Evolutionary conservation across 2,113 vertebrate genomes (phyloP), one percentile per base, ranked within the genome.

Genomic region (Dasyurus viverrinus): DNA sequence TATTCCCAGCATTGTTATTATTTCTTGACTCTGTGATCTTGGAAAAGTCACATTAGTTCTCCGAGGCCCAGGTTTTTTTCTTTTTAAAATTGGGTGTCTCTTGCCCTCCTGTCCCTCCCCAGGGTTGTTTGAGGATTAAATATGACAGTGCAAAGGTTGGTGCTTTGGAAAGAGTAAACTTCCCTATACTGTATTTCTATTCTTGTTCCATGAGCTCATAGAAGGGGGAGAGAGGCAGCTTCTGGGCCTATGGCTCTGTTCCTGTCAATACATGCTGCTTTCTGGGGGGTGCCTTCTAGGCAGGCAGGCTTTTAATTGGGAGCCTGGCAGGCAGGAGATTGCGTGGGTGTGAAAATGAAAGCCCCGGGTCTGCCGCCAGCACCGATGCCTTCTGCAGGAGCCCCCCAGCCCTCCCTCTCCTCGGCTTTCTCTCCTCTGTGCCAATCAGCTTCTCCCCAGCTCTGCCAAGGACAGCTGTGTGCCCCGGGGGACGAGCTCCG

Each of bases 391-490:
- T 36, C 60, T n/a, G 60, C 60, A 68, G 30, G 60, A 76, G 60
- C 60, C 60, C 60, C 68, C 68, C 19, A 30, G 19, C 89, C 47
- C 47, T 90, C 94, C 42, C 90, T 53, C 95, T 92, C 14, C 92
- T 53, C 92, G 19, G 95, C 95, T 89, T 54, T n/a, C 14, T 68
- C 60, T 84, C 68, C 68, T 94, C 89, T 2, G 0, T 23, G 93
- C 93, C 46, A 90, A 48, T 68, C 93, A 42, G 93, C 94, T 47
- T 92, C 95, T 47, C 91, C 92, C 91, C 1, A 23, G 4, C 8
- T 2, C 93, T 2, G 76, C 95, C 0, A 91, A 92, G 96, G 95
- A 93, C 98, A 97, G 97, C 97, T 97, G 97, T 42, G 96, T 95
- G 94, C 96, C 96, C 95, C 0, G 47, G 96, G 96, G 97, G 93